These are phyloP conservation scores for Cairina moschata DNA, from an alignment of 2,113 vertebrate species.

Conservation along the genomic window DNA sequence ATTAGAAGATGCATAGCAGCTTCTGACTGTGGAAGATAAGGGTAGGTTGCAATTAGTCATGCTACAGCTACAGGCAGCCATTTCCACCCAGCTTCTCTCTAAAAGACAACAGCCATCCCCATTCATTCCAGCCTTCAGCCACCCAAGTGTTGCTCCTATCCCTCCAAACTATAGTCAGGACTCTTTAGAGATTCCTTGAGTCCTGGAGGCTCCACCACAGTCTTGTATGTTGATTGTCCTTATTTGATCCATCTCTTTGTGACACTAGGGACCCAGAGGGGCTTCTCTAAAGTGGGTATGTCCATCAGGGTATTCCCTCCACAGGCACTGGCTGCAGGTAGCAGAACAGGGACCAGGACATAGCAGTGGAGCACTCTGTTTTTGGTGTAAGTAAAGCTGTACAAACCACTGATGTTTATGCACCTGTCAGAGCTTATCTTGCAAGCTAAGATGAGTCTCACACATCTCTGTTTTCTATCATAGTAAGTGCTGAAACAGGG, in stretches of 20 bases:
- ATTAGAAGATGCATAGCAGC: background rate
- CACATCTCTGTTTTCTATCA: background rate
- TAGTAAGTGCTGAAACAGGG: background rate
- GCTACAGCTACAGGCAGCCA: background rate
- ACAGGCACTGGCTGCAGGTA: background rate
- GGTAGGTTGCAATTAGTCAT: background rate
- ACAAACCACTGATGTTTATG: background rate
- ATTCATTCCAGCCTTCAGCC: background rate
- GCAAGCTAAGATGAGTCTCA: background rate
- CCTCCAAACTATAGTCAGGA: background rate
- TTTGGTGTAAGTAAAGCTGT: background rate
- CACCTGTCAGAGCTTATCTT: background rate
- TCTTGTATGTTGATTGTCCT: background rate
- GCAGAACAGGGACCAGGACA: background rate
- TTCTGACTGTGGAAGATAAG: background rate
- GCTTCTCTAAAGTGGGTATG: background rate
- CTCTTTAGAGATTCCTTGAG: background rate
- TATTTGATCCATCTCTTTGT: background rate
- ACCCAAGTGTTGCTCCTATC: background rate
- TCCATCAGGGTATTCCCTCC: background rate
- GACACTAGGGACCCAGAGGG: background rate
- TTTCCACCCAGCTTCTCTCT: background rate
- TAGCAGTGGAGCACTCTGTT: background rate
- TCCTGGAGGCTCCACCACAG: background rate
- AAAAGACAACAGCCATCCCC: background rate